phyloP scores from a whole-genome alignment of 1,140 invertebrate species.

The Pseudomyrmex pallidus region DNA sequence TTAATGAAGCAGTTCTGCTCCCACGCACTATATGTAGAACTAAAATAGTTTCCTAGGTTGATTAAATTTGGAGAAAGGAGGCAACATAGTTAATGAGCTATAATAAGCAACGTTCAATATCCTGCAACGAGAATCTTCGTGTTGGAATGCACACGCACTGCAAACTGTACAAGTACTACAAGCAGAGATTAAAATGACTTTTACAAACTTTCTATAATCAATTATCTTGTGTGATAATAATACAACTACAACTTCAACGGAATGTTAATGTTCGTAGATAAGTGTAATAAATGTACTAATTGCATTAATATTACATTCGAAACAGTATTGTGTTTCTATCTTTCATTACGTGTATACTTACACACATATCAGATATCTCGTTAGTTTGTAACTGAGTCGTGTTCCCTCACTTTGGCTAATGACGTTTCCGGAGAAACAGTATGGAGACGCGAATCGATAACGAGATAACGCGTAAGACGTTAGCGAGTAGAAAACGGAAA shows the following conservation, averaged over 20 bases:
- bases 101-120: constrained; percentile 1
- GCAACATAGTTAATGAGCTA: constrained; percentile 1
- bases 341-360: neutral
- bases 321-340: neutral
- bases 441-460: constrained; percentile 20
- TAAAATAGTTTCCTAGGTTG: neutral
- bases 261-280: no score
- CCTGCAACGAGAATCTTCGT: neutral
- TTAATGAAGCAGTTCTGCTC: neutral
- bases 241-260: neutral
- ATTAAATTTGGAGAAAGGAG: neutral
- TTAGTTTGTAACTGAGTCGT: neutral
- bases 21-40: neutral
- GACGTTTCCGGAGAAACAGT: constrained; percentile 23
- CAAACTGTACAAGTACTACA: neutral
- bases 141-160: neutral
- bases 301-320: no score
- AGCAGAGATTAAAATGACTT: no score
- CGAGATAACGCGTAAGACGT: neutral
- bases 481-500: neutral
- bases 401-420: constrained; percentile 8
- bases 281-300: no score
- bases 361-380: neutral
- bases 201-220: neutral
- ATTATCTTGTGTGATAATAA: neutral